Base-by-base conservation (phyloP, 2,888 invertebrate species). In the Tinea pellionella region DNA sequence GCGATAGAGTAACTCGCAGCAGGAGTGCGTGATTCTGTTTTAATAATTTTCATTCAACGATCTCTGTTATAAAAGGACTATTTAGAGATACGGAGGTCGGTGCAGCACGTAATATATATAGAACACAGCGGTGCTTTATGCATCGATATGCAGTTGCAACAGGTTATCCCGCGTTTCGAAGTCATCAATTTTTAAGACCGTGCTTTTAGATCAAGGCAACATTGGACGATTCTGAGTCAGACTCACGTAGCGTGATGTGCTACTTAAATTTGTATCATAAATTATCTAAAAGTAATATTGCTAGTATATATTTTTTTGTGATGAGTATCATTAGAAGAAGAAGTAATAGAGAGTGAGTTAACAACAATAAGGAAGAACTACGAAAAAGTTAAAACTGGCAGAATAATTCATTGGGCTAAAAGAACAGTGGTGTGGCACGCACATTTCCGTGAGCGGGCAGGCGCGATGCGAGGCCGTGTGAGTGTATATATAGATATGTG, bases 401-500 rank as follows among this genome's bases (percentile, higher is more conserved):
- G 37, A 47, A 47, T 15, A 47, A 47, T 47, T 47, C 15, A 47
- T 15, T 4, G 47, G 4, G 47, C 41, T 41, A 8, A 41, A 41
- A n/a, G 47, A 47, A 47, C 47, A 15, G 13, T 47, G 41, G 41
- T 4, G 41, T 41, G 71, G 65, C 80, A 81, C 81, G 85, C 83
- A 83, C 81, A 80, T 84, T 84, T 85, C 85, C 85, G 85, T 84
- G 84, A 75, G 77, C 73, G 75, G 75, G 37, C 51, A 13, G 75
- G 80, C 47, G 60, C 61, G 83, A 80, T 83, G 82, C 81, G 85
- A 80, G 84, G 81, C 81, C 83, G 81, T 80, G 77, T 80, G 80
- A 70, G 75, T 62, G 62, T 61, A 62, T 60, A 42, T 53, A 41
- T 56, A 61, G 24, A n/a, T 61, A 66, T 68, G 68, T 68, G 67